Evolutionary conservation across 2,888 invertebrate species (phyloP).

Genomic region (Mesoligia furuncula): DNA sequence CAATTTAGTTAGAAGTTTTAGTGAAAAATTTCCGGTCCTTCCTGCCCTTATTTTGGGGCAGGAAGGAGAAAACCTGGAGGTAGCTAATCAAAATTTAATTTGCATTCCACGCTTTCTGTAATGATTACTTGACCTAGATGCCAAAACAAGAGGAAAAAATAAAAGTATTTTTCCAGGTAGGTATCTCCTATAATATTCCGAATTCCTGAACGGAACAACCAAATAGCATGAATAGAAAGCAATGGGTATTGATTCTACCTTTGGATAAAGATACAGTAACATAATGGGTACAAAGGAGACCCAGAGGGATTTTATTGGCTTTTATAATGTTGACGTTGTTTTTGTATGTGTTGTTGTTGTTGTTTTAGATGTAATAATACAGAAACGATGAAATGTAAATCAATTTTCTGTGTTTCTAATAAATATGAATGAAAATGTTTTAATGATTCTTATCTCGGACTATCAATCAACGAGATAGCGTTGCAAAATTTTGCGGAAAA

Average conservation of each 20-base stretch:
- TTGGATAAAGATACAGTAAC: conserved; percentile 19
- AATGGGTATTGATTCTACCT: conserved; percentile 50
- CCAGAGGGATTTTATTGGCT: conserved; percentile 16
- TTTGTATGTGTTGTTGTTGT: no score
- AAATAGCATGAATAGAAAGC: conserved; percentile 26
- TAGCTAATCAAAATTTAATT: conserved; percentile 33
- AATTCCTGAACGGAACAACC: conserved; percentile 19
- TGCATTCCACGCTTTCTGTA: conserved; percentile 8
- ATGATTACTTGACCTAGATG: conserved; percentile 27
- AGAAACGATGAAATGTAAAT: neutral
- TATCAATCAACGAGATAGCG: conserved; percentile 22
- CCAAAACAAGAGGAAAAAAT: conserved; percentile 32
- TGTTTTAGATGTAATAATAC: conserved; percentile 3
- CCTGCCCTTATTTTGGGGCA: no score
- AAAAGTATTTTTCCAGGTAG: conserved; percentile 16
- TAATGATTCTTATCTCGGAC: neutral
- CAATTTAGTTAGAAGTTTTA: conserved; percentile 38
- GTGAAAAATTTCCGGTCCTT: conserved; percentile 13
- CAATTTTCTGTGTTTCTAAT: conserved; percentile 4
- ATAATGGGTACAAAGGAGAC: conserved; percentile 23
- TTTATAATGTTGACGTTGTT: conserved; percentile 9
- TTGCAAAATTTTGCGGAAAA: conserved; percentile 16
- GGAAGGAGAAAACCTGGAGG: conserved; percentile 25
- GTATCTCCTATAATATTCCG: conserved; percentile 16
- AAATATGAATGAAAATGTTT: neutral